Percentiles rank a stretch among this genome's conserved stretches.
Evolutionary conservation across 2,797 vertebrate species (phyloP).

Genomic region (Oophaga sylvatica): DNA sequence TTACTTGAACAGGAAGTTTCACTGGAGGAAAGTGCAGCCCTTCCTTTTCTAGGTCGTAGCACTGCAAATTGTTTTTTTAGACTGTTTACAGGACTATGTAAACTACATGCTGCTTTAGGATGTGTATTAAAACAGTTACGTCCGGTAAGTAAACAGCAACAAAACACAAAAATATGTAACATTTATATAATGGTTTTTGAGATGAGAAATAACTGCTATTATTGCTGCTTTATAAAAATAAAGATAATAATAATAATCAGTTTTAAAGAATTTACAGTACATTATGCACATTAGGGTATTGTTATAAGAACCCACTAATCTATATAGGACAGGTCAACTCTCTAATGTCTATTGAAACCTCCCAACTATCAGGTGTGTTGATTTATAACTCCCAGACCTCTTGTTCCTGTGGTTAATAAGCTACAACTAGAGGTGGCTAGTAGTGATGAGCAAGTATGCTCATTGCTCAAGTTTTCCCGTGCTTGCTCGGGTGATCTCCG

Average conservation of each 20-base stretch:
- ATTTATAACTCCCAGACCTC: too few species aligned
- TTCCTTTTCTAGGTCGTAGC: slow-evolving; percentile 13
- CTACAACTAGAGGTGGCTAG: too few species aligned
- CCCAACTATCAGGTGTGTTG: too few species aligned
- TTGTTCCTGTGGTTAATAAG: too few species aligned
- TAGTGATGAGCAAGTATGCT: too few species aligned
- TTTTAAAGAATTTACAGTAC: not conserved
- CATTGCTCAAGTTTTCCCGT: too few species aligned
- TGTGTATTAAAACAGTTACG: not conserved
- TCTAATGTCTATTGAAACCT: too few species aligned
- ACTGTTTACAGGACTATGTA: slow-evolving; percentile 33
- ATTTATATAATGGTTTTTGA: not conserved
- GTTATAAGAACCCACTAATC: too few species aligned
- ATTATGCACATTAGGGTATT: too few species aligned
- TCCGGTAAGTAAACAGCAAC: slow-evolving; percentile 17
- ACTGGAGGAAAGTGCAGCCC: not conserved
- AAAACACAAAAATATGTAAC: not conserved
- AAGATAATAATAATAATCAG: not conserved
- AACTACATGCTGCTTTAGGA: slow-evolving; percentile 8
- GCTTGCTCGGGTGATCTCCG: too few species aligned
- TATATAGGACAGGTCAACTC: too few species aligned
- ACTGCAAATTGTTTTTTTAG: not conserved
- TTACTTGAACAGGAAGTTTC: slow-evolving; percentile 23
- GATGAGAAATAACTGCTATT: not conserved
- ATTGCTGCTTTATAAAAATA: not conserved